Evolutionary conservation across 2,888 invertebrate genomes (phyloP).

Genomic region (Dasypolia templi): DNA sequence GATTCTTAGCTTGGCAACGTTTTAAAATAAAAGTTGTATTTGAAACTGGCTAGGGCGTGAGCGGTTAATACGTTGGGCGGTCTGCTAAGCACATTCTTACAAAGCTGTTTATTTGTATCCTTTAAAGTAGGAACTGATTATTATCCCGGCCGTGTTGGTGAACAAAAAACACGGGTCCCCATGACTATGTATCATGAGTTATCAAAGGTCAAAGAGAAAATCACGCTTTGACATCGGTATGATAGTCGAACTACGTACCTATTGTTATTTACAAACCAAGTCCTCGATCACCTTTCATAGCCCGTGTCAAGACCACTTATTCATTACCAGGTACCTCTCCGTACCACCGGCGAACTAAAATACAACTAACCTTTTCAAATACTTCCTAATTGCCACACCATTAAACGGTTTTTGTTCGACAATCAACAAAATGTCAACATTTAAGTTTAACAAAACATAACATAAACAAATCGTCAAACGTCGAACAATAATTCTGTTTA

Average conservation of each 20-base stretch:
- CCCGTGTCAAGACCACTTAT: neutral
- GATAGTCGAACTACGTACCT: too few species aligned
- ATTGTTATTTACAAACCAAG: neutral
- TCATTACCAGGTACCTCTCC: neutral
- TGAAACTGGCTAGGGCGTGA: too few species aligned
- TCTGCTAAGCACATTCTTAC: too few species aligned
- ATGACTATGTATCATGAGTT: neutral
- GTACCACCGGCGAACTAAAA: neutral
- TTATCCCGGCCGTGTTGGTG: neutral
- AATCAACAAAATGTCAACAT: constrained; percentile 23
- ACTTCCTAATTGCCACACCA: neutral
- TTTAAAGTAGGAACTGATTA: neutral
- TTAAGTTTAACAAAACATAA: constrained; percentile 37
- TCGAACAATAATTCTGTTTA: too few species aligned
- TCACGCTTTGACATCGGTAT: too few species aligned
- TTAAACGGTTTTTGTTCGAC: constrained; percentile 33
- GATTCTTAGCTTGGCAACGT: neutral
- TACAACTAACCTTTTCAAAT: neutral
- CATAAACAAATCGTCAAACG: constrained; percentile 41
- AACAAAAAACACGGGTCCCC: neutral
- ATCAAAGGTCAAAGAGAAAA: neutral
- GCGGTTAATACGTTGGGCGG: neutral
- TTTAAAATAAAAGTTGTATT: neutral
- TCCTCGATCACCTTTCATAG: neutral
- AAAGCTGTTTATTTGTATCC: neutral